These are phyloP conservation scores for Papilio gigon DNA, from an alignment of 2,888 invertebrate species.

Conservation along the genomic window DNA sequence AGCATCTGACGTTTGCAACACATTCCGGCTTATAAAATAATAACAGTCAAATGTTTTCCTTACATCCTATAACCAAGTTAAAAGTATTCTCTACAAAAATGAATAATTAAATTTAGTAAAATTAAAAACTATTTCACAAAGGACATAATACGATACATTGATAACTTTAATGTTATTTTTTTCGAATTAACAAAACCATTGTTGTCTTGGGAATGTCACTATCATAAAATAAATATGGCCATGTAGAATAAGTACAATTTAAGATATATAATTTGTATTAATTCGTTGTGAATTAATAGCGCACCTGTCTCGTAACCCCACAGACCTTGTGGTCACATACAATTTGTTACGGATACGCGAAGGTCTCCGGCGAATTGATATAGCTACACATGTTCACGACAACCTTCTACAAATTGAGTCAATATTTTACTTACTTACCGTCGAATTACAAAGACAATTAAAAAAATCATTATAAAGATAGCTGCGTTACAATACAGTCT, in stretches of 20 bases:
- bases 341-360: slow-evolving; percentile 36
- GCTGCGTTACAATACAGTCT: background rate
- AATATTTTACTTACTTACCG: slow-evolving; percentile 12
- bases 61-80: background rate
- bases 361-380: slow-evolving; percentile 18
- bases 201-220: background rate
- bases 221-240: slow-evolving; percentile 6
- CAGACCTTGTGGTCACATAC: slow-evolving; percentile 35
- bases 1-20: background rate
- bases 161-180: background rate
- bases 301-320: slow-evolving; percentile 27
- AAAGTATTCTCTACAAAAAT: background rate
- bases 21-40: background rate
- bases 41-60: background rate
- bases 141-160: too few species aligned
- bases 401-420: slow-evolving; percentile 27
- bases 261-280: slow-evolving; percentile 1
- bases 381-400: slow-evolving; percentile 10
- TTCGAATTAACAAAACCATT: background rate
- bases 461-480: background rate
- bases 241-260: background rate
- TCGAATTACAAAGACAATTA: slow-evolving; percentile 2
- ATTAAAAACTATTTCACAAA: background rate
- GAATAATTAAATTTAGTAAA: background rate
- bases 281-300: slow-evolving; percentile 30